phyloP scores from a whole-genome alignment of 2,113 vertebrate genomes.

The Halcyon malimbica region DNA sequence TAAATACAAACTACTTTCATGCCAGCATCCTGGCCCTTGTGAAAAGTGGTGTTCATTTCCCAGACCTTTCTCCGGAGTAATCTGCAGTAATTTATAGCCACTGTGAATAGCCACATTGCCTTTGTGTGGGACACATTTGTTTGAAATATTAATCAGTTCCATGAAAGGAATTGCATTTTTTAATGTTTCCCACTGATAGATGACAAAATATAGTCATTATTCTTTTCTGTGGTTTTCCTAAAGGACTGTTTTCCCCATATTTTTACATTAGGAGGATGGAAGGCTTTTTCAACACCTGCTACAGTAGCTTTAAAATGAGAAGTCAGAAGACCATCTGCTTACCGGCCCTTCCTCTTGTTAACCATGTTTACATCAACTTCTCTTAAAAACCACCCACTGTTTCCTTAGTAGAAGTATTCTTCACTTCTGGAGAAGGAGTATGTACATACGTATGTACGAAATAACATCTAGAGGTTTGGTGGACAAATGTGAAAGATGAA shows the following conservation, averaged over 20 bases:
- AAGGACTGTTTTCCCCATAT: slow-evolving; percentile 4
- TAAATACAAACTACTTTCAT: slow-evolving; percentile 55
- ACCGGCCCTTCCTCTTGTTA: neutral
- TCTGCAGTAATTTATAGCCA: slow-evolving; percentile 13
- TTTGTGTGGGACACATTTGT: slow-evolving; percentile 20
- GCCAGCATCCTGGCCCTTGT: neutral
- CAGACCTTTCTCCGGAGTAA: neutral
- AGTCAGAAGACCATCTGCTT: slow-evolving; percentile 13
- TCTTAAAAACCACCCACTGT: neutral
- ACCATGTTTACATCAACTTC: neutral
- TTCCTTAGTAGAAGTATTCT: neutral
- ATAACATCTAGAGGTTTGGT: neutral
- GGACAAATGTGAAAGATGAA: neutral
- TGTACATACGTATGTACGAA: neutral
- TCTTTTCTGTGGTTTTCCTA: slow-evolving; percentile 64
- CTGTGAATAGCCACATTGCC: slow-evolving; percentile 33
- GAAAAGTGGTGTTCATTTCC: slow-evolving; percentile 2
- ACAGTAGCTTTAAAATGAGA: slow-evolving; percentile 45
- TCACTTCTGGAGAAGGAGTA: neutral
- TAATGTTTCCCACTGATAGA: neutral
- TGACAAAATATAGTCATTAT: slow-evolving; percentile 18
- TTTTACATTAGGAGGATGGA: slow-evolving; percentile 40
- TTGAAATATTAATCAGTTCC: slow-evolving; percentile 44
- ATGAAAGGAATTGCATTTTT: slow-evolving; percentile 20
- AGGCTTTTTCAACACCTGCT: slow-evolving; percentile 65